Evolutionary conservation across 2,888 invertebrate genomes (phyloP), one percentile per base, ranked within the genome.

Genomic region (Argyresthia albistria): DNA sequence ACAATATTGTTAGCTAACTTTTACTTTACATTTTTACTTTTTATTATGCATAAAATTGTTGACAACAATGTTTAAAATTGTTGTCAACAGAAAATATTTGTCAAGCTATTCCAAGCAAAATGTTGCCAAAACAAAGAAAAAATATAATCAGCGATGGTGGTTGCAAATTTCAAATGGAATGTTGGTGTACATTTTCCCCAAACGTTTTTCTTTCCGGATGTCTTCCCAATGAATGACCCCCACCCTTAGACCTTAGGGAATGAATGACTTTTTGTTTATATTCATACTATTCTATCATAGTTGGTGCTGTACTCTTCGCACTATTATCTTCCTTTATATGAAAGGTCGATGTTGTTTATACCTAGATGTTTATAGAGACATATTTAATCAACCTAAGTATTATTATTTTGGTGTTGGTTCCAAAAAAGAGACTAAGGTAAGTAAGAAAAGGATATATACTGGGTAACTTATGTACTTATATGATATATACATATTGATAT

Each of bases 141-240:
- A 66, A 65, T 67, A 56, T 72, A 70, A 66, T 62, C 72, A 65
- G 66, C 55, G 72, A 70, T 66, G 63, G 73, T 75, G 77, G 79
- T 69, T 63, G 78, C 73, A 77, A 67, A 65, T 75, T 69, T 81
- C 90, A 90, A 90, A 90, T 90, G 90, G 90, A 90, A 90, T 90
- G 90, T 90, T 90, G 90, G 90, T 90, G 90, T 90, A 90, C 75
- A 80, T 80, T 84, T 76, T 68, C 64, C 66, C 71, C 68, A 62
- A 66, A 65, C 62, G 61, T 63, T 68, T 75, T 73, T 70, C 57
- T 68, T 65, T 65, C 60, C 46, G 59, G 54, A 63, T 63, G 67
- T 76, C 69, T 62, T 70, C 69, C 46, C 52, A 80, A 66, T 69
- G 93, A 92, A 93, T 93, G 93, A 81, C 84, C 66, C 59, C 59